phyloP scores from a whole-genome alignment of 2,113 vertebrate genomes.

The Emberiza fucata region DNA sequence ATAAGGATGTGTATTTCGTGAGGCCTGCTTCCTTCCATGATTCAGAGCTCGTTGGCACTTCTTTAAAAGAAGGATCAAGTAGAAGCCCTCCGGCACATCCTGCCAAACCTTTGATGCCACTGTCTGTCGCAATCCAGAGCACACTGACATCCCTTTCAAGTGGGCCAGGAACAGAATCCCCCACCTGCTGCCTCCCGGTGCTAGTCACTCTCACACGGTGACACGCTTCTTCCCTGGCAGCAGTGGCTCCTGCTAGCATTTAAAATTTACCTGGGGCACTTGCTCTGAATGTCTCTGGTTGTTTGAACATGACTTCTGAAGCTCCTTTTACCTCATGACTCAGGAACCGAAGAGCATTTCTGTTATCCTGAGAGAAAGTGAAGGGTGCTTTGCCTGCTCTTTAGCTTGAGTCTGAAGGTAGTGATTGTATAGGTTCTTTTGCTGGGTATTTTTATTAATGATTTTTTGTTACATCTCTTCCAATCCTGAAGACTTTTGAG shows the following conservation, averaged over 20 bases:
- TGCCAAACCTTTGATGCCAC: conserved; percentile 46
- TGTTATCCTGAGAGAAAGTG: not conserved
- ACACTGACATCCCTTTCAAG: conserved; percentile 21
- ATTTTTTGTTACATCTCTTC: not conserved
- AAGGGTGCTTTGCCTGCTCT: not conserved
- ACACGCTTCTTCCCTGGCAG: not conserved
- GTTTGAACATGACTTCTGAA: conserved; percentile 11
- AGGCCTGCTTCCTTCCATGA: not conserved
- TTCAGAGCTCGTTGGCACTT: conserved; percentile 21
- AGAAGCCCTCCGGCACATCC: conserved; percentile 26
- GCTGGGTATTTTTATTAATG: not conserved
- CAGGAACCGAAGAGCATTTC: not conserved
- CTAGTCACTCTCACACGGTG: not conserved
- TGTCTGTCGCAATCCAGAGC: conserved; percentile 37
- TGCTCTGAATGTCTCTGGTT: not conserved
- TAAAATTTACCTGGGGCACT: conserved; percentile 42
- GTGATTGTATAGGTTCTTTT: not conserved
- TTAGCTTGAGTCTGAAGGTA: not conserved
- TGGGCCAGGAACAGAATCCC: conserved; percentile 13
- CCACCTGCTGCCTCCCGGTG: not conserved
- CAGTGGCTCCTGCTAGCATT: not conserved
- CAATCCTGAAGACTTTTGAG: not conserved
- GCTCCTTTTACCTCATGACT: not conserved
- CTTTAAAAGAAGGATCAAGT: conserved; percentile 51
- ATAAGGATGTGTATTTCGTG: not conserved